These are phyloP conservation scores for Electrophaes corylata DNA, from an alignment of 2,888 invertebrate species.

Conservation along the genomic window DNA sequence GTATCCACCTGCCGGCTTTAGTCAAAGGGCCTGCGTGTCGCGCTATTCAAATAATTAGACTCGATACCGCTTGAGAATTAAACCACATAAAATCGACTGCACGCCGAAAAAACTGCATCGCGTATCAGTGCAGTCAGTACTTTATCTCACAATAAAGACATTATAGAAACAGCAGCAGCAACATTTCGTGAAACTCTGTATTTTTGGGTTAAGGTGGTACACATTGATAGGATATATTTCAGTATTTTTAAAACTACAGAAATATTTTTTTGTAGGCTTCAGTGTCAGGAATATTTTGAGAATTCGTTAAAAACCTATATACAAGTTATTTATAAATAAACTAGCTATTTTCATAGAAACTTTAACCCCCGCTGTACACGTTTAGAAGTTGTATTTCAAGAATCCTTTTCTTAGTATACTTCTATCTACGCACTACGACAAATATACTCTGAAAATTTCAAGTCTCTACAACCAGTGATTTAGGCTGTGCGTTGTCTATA, in stretches of 20 bases:
- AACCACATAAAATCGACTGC: slow-evolving; percentile 73
- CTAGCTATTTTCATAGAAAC: too few relatives aligned
- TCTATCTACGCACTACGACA: too few relatives aligned
- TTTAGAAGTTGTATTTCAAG: too few relatives aligned
- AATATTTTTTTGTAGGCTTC: too few relatives aligned
- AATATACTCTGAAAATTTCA: too few relatives aligned
- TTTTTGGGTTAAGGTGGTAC: slow-evolving; percentile 17
- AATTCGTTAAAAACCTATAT: too few relatives aligned
- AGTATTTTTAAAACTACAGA: background rate
- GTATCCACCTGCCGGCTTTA: slow-evolving; percentile 61
- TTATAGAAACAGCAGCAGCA: slow-evolving; percentile 38
- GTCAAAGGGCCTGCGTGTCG: slow-evolving; percentile 73
- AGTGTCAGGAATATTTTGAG: too few relatives aligned
- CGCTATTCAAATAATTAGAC: slow-evolving; percentile 81
- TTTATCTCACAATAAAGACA: slow-evolving; percentile 52
- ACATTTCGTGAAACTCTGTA: slow-evolving; percentile 33
- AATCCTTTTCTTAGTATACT: too few relatives aligned
- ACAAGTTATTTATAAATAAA: too few relatives aligned
- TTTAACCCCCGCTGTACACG: too few relatives aligned
- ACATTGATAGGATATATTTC: background rate
- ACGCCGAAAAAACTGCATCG: slow-evolving; percentile 58
- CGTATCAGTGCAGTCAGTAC: slow-evolving; percentile 13
- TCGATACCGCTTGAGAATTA: slow-evolving; percentile 73
- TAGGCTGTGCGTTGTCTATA: too few relatives aligned
- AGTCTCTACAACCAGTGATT: too few relatives aligned